Base-by-base conservation (phyloP, 2,888 invertebrate genomes). In the Eristalis arbustorum region DNA sequence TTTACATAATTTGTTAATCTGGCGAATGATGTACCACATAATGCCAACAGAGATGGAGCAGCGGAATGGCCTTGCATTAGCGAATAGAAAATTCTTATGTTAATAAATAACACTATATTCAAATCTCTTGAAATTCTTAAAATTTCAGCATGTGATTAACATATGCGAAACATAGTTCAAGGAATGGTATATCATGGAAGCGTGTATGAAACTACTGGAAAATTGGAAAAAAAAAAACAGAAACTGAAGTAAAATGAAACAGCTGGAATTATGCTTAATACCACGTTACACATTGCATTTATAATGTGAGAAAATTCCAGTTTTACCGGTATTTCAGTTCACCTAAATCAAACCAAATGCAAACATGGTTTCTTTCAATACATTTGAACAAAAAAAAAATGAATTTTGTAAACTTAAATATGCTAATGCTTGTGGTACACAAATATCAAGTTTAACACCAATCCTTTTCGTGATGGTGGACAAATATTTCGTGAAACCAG, bases 371-470 rank as follows among this genome's bases (percentile, higher is more conserved):
- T 49, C 49, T 49, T 4, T 6, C 1, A 18, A 49, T 49, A n/a
- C 18, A 18, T 49, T 49, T 49, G 49, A n/a, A n/a, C n/a, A n/a
- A n/a, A 49, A 49, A 66, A 57, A 74, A 59, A 66, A 25, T 75
- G 28, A 59, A 67, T 28, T 67, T 67, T 61, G 57, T 42, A 61
- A 67, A 67, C 61, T 28, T 22, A 67, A 66, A 61, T 67, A 67
- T 75, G 75, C 67, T 42, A 75, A 75, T 75, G 42, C 25, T 31
- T 61, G 42, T 67, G 59, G 31, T 59, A 67, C 42, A 66, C 66
- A 57, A 66, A 74, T 66, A 59, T 66, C 74, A 66, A 28, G 66
- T 75, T 75, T 59, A 59, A 18, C 37, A 59, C 31, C 49, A 25
- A 23, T 68, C 68, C 68, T 68, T 68, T 37, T 57, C 68, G 34